Evolutionary conservation across 2,113 vertebrate species (phyloP), one percentile per base, ranked within the genome.

Genomic region (Pelmatolapia mariae): DNA sequence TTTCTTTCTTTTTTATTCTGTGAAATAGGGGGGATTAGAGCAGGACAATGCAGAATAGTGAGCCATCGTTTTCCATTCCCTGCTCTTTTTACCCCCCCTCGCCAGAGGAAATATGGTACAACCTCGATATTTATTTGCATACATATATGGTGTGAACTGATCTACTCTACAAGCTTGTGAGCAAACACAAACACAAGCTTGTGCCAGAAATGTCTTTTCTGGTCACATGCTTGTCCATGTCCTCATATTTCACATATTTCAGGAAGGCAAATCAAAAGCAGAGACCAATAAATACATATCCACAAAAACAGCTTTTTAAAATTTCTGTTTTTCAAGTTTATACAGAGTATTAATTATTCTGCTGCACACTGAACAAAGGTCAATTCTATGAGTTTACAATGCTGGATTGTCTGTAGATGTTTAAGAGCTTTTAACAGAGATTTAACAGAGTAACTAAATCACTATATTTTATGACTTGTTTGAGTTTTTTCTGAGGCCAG

Each of bases 21-120:
- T 82, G 85, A 82, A 71, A 57, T 93, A 87, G 19, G 91, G 89
- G 90, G 91, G 89, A 95, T 95, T 92, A 94, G 85, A 13, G 83
- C 52, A 40, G 88, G 85, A 95, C 92, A 95, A 93, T 91, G 80
- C 68, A 31, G 83, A 84, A 82, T 79, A 90, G 82, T 93, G 94
- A 94, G 94, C 93, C 86, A 59, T 63, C 54, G 22, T 92, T 92
- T 91, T 91, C 81, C 86, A 86, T 89, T 81, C 59, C 78, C 63
- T 81, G 73, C 52, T 47, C 63, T 47, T 11, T 16, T n/a, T n/a
- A 1, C 54, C 4, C 11, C 2, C 54, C 19, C 19, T 8, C 4
- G 0, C 56, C 56, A 29, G 13, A 59, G 26, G 13, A 59, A 59
- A 59, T 59, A 59, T 59, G 56, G 56, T 59, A 59, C 26, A 59